Conservation (phyloP, 2,888 invertebrate species). For the Endomychus coccineus region DNA sequence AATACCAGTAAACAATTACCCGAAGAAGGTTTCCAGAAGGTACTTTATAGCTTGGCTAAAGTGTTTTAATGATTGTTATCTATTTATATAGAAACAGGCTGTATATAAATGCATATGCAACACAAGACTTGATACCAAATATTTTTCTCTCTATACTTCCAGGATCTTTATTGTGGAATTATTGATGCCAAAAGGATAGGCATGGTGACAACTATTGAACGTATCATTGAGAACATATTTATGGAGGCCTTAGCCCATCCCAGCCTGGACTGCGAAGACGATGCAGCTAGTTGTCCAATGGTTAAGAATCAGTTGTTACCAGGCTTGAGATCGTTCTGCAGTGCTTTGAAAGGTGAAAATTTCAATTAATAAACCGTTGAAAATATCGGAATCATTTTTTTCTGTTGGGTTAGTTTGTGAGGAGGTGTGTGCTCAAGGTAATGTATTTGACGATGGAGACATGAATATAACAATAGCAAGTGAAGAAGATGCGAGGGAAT, state of each 20-base stretch:
- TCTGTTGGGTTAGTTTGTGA: constrained; percentile 57
- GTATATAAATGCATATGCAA: constrained; percentile 7
- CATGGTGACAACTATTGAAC: constrained; percentile 78
- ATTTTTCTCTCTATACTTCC: constrained; percentile 9
- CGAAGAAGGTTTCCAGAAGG: constrained; percentile 90
- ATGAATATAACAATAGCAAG: constrained; percentile 48
- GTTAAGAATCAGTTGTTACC: constrained; percentile 79
- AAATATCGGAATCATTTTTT: not conserved
- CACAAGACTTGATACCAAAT: not conserved
- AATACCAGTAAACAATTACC: constrained; percentile 78
- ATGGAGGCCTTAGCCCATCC: constrained; percentile 85
- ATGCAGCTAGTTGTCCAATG: constrained; percentile 68
- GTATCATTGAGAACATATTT: constrained; percentile 81
- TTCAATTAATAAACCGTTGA: not conserved
- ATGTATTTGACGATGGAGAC: constrained; percentile 69
- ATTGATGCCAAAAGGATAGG: constrained; percentile 72
- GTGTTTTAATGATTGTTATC: not conserved
- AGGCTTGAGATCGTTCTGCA: constrained; percentile 78
- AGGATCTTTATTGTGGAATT: constrained; percentile 64
- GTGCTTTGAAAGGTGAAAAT: constrained; percentile 70
- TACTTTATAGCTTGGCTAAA: constrained; percentile 23
- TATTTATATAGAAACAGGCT: constrained; percentile 3
- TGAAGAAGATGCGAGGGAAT: constrained; percentile 59
- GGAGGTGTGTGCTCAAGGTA: constrained; percentile 71
- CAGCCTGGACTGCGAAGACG: constrained; percentile 71